These are phyloP conservation scores for Tanytarsus gracilentus DNA, from an alignment of 2,888 invertebrate species.

Conservation along the genomic window DNA sequence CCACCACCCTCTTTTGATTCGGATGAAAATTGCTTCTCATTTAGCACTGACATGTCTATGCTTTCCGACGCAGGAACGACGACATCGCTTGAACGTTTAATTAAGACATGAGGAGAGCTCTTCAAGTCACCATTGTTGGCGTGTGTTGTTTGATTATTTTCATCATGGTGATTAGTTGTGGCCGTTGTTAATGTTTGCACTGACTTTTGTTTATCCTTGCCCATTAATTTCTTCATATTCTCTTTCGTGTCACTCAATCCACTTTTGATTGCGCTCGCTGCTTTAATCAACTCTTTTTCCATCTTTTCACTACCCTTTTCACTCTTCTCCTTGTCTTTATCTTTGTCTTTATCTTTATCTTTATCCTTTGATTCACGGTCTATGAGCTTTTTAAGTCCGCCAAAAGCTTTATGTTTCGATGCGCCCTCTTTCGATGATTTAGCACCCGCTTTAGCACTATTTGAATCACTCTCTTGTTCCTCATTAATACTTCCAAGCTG, in stretches of 20 bases:
- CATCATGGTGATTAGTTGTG: neutral
- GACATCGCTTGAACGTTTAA: constrained; percentile 18
- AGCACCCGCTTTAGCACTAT: constrained; percentile 33
- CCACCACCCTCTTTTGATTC: neutral
- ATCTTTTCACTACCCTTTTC: constrained; percentile 16
- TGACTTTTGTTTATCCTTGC: constrained; percentile 22
- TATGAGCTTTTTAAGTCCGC: constrained; percentile 43
- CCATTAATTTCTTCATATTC: constrained; percentile 20
- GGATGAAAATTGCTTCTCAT: neutral
- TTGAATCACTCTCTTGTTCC: constrained; percentile 36
- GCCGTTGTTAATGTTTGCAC: neutral
- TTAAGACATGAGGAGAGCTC: neutral
- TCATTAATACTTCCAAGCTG: constrained; percentile 41
- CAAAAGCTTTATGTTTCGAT: constrained; percentile 42
- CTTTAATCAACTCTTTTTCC: neutral
- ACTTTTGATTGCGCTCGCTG: constrained; percentile 12
- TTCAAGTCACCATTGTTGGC: constrained; percentile 16
- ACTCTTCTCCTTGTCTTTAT: constrained; percentile 32
- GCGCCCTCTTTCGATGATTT: constrained; percentile 30
- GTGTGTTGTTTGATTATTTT: neutral
- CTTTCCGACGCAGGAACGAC: no score
- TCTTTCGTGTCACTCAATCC: constrained; percentile 23
- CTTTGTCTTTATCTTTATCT: constrained; percentile 33
- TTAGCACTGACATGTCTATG: neutral
- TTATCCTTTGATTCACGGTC: constrained; percentile 42